These are phyloP conservation scores for Rhamphomyia laevipes DNA, from an alignment of 2,888 invertebrate genomes.

Conservation along the genomic window DNA sequence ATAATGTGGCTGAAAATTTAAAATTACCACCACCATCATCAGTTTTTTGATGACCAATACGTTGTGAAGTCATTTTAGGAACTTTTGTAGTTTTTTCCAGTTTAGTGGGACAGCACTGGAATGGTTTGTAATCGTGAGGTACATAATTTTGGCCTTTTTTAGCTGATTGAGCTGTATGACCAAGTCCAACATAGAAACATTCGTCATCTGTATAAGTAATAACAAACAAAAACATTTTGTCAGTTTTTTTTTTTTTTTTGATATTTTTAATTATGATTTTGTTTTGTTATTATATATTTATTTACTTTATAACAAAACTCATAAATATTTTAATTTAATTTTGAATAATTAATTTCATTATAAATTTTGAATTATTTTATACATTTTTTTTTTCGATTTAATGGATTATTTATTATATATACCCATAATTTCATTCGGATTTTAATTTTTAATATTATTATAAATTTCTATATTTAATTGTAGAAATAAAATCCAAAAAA, in stretches of 20 bases:
- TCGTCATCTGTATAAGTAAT: constrained; percentile 74
- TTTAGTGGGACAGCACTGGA: constrained; percentile 86
- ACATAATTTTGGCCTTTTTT: constrained; percentile 31
- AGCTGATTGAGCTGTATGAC: constrained; percentile 50
- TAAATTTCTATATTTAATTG: too few relatives aligned
- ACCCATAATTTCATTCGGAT: too few relatives aligned
- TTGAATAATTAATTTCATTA: too few relatives aligned
- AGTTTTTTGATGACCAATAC: constrained; percentile 29
- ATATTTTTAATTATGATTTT: constrained; percentile 7
- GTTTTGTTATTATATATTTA: constrained; percentile 8
- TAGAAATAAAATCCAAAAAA: too few relatives aligned
- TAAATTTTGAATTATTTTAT: too few relatives aligned
- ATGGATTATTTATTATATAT: too few relatives aligned
- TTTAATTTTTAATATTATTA: too few relatives aligned
- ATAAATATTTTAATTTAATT: too few relatives aligned
- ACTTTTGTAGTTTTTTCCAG: constrained; percentile 66
- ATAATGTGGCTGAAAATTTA: constrained; percentile 19
- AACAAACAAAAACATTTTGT: constrained; percentile 70
- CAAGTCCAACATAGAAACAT: constrained; percentile 94
- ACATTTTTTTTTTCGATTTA: too few relatives aligned
- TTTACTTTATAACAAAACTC: constrained; percentile 9
- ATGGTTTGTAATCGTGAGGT: constrained; percentile 67
- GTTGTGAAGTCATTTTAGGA: constrained; percentile 55
- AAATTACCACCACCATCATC: constrained; percentile 19
- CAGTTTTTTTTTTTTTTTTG: constrained; percentile 43